Evolutionary conservation across 2,888 invertebrate genomes (phyloP).

Genomic region (Xanthorhoe spadicearia): DNA sequence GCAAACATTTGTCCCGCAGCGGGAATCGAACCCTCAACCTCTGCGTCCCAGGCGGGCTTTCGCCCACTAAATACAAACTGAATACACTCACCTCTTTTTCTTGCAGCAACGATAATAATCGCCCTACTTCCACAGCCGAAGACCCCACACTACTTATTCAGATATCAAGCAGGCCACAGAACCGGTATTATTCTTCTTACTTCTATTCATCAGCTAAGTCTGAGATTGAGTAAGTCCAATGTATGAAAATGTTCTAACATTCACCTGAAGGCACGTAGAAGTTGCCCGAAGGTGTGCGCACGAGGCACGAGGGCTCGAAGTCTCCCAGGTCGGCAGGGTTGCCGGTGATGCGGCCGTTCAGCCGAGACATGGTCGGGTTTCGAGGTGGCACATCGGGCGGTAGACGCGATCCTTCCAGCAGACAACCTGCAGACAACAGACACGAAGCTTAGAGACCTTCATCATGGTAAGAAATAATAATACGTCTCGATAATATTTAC

Average conservation of each 20-base stretch:
- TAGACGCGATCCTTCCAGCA: slow-evolving; percentile 92
- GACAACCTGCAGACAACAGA: slow-evolving; percentile 87
- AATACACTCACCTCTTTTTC: too few relatives aligned
- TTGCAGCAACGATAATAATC: too few relatives aligned
- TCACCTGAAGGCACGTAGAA: slow-evolving; percentile 95
- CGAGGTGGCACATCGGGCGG: slow-evolving; percentile 95
- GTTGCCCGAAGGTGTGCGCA: slow-evolving; percentile 96
- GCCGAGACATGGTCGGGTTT: slow-evolving; percentile 95
- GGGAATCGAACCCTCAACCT: too few relatives aligned
- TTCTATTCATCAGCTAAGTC: slow-evolving; percentile 11
- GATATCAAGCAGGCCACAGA: too few relatives aligned
- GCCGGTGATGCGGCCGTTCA: slow-evolving; percentile 94
- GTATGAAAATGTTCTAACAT: slow-evolving; percentile 53
- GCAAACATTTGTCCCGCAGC: too few relatives aligned
- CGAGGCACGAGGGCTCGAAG: slow-evolving; percentile 95
- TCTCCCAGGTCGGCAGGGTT: slow-evolving; percentile 91
- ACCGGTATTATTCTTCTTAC: too few relatives aligned
- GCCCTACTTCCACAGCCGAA: too few relatives aligned
- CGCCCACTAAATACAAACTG: too few relatives aligned
- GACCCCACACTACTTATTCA: too few relatives aligned
- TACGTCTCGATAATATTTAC: too few relatives aligned
- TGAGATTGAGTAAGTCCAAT: slow-evolving; percentile 4
- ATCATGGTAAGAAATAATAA: too few relatives aligned
- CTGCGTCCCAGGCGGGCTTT: too few relatives aligned
- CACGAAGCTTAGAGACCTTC: background rate